Base-by-base conservation (phyloP, 2,888 invertebrate genomes). In the Tenthredo distinguenda region DNA sequence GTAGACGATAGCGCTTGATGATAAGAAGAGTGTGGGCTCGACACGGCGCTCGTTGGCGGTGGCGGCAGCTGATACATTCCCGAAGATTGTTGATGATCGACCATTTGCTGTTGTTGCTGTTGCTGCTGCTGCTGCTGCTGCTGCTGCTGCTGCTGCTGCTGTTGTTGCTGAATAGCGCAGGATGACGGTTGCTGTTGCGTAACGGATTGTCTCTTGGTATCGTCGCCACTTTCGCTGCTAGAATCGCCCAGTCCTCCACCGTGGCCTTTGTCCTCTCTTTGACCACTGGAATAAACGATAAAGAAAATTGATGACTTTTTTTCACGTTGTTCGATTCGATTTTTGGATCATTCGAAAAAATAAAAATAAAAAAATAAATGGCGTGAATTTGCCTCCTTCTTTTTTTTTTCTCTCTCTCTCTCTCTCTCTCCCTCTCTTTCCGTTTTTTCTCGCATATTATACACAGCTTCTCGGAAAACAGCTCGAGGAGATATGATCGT, bases 161-260 rank as follows among this genome's bases (percentile, higher is more conserved):
- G 85, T 21, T 85, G 85, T 34, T 88, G 87, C 12, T 79, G 79
- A 7, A 79, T 81, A n/a, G 79, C 77, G 40, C 85, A 79, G 6
- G 85, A 81, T 0, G 85, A 79, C 12, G 62, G 68, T 7, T 88
- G 85, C 21, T 88, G 84, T 79, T 91, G 91, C 18, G 88, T 87
- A 4, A 90, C 88, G 4, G 90, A 89, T 37, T 91, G 91, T 58
- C 92, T 90, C 86, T 92, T 93, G 21, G 90, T 89, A 68, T 93
- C 93, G 86, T 93, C 93, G 21, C 93, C 93, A 86, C 93, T 93
- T 81, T 93, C 93, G 89, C 93, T 92, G 86, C 93, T 93, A 65
- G 93, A 91, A 68, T 93, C 93, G 0, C 91, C 92, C 9, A 92
- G 85, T 18, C 91, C 91, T 2, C 90, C 90, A 37, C 90, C 90